Evolutionary conservation across 2,888 invertebrate species (phyloP), one percentile per base, ranked within the genome.

Genomic region (Leuctra nigra): DNA sequence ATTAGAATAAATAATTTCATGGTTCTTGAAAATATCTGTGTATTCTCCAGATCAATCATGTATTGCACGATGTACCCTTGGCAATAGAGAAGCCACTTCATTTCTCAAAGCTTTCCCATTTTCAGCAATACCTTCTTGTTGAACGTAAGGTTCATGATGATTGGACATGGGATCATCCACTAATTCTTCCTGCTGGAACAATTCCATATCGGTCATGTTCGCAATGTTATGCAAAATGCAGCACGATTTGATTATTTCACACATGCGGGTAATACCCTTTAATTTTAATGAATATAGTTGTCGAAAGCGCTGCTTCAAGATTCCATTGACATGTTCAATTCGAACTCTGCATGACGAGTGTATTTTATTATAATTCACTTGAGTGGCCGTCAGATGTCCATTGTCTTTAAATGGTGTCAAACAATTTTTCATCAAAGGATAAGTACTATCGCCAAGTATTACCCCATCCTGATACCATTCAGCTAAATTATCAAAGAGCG

Each of bases 361-460:
- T 13, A 20, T 39, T 1, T 18, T 20, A 23, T 63, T 62, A 47
- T 36, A 62, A 6, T 57, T 53, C 29, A 18, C 36, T 47, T 62
- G 61, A 9, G 9, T 4, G 4, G 22, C 20, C 11, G 61, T 57
- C 18, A 62, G 39, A 33, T 53, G 41, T 2, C 59, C 61, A 23
- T 52, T 54, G 36, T 61, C 47, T 52, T 44, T 35, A 44, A 58
- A 63, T 9, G 62, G 63, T 11, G 59, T 55, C n/a, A 62, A 22
- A 4, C 59, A 55, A 20, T 36, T 23, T 7, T 44, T 13, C n/a
- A 20, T 33, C n/a, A 60, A 14, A 7, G 59, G 58, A 53, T 62
- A 62, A 11, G 63, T 61, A 23, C 50, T 54, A 35, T 62, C 61
- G 16, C 60, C 62, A 18, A 63, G 44, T 13, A 59, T 22, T 25